Evolutionary conservation across 1,140 invertebrate species (phyloP), one percentile per base, ranked within the genome.

Genomic region (Ganaspis sp.): DNA sequence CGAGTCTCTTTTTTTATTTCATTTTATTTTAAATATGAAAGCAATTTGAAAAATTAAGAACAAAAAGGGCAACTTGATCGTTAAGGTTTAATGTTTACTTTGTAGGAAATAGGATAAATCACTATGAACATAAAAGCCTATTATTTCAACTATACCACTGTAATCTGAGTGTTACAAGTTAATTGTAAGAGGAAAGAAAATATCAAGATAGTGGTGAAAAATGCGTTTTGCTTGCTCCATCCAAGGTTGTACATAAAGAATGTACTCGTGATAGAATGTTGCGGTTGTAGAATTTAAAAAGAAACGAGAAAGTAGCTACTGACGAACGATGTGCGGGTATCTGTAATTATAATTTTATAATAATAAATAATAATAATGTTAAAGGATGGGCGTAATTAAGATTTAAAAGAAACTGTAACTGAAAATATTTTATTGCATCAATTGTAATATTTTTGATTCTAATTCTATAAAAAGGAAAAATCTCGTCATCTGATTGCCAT

Each of bases 91-190:
- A 69, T 72, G 73, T 80, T 73, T 82, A 82, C 74, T 82, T 84
- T 84, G 78, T 81, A 84, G 83, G 49, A 79, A 75, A 70, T 78
- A 83, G 75, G 38, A 81, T 78, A 80, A 78, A 80, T 78, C 45
- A 75, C 78, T 80, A 81, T 77, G 77, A 79, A 74, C 72, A 73
- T 78, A 69, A 75, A 80, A 76, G 77, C 73, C 77, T 83, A 83
- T 80, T 75, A 83, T 81, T 81, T 77, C 38, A 76, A 77, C 21
- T 78, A 79, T 64, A 81, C 77, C 80, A 80, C 64, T 80, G 81
- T 82, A 84, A 82, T 79, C 75, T 64, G 78, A 76, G 81, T 84
- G 80, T 82, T 84, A 82, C 76, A 45, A 79, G 78, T 53, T 84
- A 84, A 80, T 80, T 26, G 70, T 83, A 79, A 77, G 79, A 72